Percentiles rank a stretch among this genome's conserved stretches.
Evolutionary conservation across 30 jellyfish, hydroid and myxozoan genomes (phyloP).

Genomic region (Cassiopea xamachana): DNA sequence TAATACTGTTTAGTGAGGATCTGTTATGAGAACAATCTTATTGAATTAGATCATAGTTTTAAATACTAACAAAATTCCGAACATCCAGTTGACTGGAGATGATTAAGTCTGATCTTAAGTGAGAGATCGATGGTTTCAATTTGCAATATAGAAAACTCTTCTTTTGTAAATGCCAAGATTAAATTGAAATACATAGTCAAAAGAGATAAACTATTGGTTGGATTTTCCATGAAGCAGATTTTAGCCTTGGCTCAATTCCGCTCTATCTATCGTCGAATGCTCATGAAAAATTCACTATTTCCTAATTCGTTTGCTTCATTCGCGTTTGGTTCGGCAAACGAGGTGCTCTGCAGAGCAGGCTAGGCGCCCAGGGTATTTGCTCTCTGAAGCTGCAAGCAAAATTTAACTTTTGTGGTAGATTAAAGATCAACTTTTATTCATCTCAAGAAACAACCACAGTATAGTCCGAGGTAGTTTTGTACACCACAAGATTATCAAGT

Average conservation of each 20-base stretch:
- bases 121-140: constrained; percentile 34
- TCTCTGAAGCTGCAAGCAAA: constrained; percentile 53
- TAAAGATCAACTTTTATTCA: constrained; percentile 51
- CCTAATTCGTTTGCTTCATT: constrained; percentile 43
- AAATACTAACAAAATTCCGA: background rate
- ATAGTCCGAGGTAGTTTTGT: constrained; percentile 44
- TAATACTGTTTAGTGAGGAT: background rate
- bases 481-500: constrained; percentile 60
- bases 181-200: constrained; percentile 61
- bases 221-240: constrained; percentile 47
- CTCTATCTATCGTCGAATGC: constrained; percentile 44
- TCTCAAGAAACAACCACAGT: constrained; percentile 57
- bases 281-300: constrained; percentile 37
- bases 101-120: constrained; percentile 12
- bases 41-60: background rate
- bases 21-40: background rate
- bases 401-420: constrained; percentile 65
- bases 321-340: constrained; percentile 29
- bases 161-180: constrained; percentile 50
- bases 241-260: constrained; percentile 15
- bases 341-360: constrained; percentile 40
- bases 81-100: constrained; percentile 16
- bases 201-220: constrained; percentile 47
- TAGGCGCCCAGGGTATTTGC: constrained; percentile 79
- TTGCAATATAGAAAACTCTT: constrained; percentile 24